Percentiles rank a stretch among this genome's conserved stretches.
Evolutionary conservation across 37 sponge, comb jelly and placozoan species (phyloP).

Genomic region (Cliona cf. orientalis): DNA sequence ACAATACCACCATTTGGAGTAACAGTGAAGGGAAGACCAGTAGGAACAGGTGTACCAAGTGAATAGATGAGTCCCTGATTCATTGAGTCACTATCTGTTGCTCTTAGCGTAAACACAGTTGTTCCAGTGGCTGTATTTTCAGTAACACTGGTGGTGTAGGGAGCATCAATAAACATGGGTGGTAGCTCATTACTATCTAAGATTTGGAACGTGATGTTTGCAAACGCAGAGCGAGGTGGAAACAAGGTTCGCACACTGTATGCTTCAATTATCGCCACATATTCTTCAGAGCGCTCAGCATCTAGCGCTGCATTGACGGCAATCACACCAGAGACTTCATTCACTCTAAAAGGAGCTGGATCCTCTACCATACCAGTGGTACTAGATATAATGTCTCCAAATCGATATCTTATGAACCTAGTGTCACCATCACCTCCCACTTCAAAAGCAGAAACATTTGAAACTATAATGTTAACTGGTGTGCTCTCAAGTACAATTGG

Average conservation of each 20-base stretch:
- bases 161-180: slow-evolving; percentile 54
- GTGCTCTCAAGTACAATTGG: slow-evolving; percentile 28
- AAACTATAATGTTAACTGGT: not conserved
- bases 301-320: slow-evolving; percentile 22
- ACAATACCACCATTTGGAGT: slow-evolving; percentile 37
- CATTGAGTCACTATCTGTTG: slow-evolving; percentile 53
- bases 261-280: slow-evolving; percentile 44
- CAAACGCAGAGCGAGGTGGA: slow-evolving; percentile 38
- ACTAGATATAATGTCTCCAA: slow-evolving; percentile 24
- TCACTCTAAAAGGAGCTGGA: slow-evolving; percentile 21
- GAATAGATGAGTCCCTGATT: slow-evolving; percentile 26
- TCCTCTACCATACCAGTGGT: not conserved
- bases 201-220: slow-evolving; percentile 34
- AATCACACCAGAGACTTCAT: slow-evolving; percentile 30
- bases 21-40: slow-evolving; percentile 33
- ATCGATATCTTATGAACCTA: slow-evolving; percentile 36
- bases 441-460: slow-evolving; percentile 46
- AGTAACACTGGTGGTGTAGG: slow-evolving; percentile 41
- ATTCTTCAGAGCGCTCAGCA: slow-evolving; percentile 39
- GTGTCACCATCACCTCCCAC: slow-evolving; percentile 37
- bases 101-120: slow-evolving; percentile 29
- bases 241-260: slow-evolving; percentile 42
- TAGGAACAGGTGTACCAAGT: slow-evolving; percentile 3
- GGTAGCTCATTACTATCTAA: slow-evolving; percentile 49
- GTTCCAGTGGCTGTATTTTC: slow-evolving; percentile 38